These are phyloP conservation scores for Periplaneta americana DNA, from an alignment of 1,140 invertebrate genomes.

Conservation along the genomic window DNA sequence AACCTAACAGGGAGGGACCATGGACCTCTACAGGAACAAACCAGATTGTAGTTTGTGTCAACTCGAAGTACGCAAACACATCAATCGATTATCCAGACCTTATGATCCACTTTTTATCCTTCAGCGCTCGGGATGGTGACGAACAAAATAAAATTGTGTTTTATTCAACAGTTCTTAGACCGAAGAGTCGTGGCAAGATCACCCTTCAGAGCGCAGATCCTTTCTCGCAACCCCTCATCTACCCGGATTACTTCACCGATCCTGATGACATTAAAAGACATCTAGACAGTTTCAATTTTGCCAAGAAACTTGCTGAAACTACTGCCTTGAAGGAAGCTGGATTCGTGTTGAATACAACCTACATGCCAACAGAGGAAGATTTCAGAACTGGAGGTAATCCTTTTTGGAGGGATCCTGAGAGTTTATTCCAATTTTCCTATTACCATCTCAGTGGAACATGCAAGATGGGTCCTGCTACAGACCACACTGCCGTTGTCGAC, in stretches of 20 bases:
- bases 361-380: neutral
- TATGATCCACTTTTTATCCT: neutral
- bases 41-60: neutral
- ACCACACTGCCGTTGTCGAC: no score
- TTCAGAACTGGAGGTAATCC: neutral
- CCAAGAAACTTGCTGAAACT: no score
- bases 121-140: neutral
- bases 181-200: slow-evolving; percentile 63
- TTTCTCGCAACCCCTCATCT: slow-evolving; percentile 64
- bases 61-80: neutral
- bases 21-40: neutral
- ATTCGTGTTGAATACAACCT: neutral
- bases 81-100: neutral
- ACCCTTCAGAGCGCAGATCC: slow-evolving; percentile 58
- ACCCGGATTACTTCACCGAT: slow-evolving; percentile 73
- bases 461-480: no score
- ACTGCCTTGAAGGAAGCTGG: no score
- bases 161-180: slow-evolving; percentile 46
- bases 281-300: no score
- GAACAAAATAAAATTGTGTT: neutral
- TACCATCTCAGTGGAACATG: no score
- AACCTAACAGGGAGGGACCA: neutral
- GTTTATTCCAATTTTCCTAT: neutral
- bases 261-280: slow-evolving; percentile 64
- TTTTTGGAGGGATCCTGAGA: neutral